Percentiles rank a stretch among this genome's conserved stretches.
phyloP scores from a whole-genome alignment of 2,888 invertebrate genomes.

The Balanococcus diminutus region DNA sequence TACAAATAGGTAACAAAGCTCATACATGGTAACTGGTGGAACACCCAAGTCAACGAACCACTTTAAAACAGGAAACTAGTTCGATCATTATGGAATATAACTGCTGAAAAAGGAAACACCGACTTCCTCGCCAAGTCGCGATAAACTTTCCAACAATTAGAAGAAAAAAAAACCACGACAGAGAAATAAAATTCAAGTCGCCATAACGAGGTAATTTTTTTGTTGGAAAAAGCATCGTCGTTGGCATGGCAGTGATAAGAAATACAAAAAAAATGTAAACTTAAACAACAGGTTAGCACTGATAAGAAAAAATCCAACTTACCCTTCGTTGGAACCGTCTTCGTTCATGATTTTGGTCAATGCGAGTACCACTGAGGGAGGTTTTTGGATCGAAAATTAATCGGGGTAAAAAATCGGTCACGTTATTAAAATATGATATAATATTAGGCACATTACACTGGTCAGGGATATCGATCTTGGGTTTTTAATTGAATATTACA shows the following conservation, averaged over 20 bases:
- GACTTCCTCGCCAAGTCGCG: not conserved
- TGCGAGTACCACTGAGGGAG: no score
- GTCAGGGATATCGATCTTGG: not conserved
- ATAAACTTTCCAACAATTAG: slow-evolving; percentile 7
- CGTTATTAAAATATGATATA: not conserved
- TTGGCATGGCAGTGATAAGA: not conserved
- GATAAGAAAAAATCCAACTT: not conserved
- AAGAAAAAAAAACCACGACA: not conserved
- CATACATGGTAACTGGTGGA: not conserved
- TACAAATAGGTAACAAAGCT: not conserved
- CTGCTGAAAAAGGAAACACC: not conserved
- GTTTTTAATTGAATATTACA: not conserved
- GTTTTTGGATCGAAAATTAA: not conserved
- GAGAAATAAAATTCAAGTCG: not conserved
- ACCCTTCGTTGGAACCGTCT: not conserved
- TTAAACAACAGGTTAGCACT: not conserved
- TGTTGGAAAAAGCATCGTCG: no score
- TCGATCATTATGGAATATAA: not conserved
- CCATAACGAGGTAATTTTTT: not conserved
- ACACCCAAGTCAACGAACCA: not conserved
- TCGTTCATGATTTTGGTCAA: not conserved
- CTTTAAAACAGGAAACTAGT: not conserved
- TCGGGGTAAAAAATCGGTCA: not conserved
- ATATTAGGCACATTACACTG: not conserved
- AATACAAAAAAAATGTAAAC: not conserved